Evolutionary conservation across 2,797 vertebrate genomes (phyloP).

Genomic region (Rhinichthys osculus): DNA sequence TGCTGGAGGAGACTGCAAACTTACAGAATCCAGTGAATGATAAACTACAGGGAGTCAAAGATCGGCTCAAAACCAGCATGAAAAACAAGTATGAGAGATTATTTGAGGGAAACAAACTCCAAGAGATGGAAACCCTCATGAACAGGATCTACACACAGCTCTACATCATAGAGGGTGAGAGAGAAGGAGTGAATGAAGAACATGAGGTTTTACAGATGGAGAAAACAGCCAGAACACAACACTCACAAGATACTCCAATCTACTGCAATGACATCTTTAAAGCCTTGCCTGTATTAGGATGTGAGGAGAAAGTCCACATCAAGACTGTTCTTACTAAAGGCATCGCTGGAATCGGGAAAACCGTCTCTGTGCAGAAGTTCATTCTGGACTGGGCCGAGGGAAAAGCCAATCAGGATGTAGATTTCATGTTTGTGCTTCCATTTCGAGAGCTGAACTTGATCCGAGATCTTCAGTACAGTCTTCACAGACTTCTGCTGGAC

Average conservation of each 20-base stretch:
- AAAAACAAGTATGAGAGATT: neutral
- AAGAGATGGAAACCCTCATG: accelerated
- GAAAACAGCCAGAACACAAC: too few species aligned
- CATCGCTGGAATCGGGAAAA: neutral
- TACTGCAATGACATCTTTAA: neutral
- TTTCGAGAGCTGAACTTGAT: neutral
- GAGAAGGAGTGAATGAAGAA: neutral
- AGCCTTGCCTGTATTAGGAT: neutral
- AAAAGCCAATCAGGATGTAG: neutral
- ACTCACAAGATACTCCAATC: neutral
- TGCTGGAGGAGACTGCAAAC: too few species aligned
- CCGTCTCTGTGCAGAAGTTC: neutral
- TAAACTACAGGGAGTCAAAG: neutral
- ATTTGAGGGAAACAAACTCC: neutral
- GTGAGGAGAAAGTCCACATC: neutral
- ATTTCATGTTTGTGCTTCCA: neutral
- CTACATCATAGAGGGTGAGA: neutral
- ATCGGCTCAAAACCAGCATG: neutral
- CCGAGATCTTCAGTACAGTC: neutral
- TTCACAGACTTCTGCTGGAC: neutral
- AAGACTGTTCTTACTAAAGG: neutral
- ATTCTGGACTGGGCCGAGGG: neutral
- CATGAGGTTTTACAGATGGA: too few species aligned
- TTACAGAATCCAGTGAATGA: neutral
- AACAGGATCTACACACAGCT: neutral